Evolutionary conservation across 2,113 vertebrate species (phyloP).

Genomic region (Bolborhynchus lineola): DNA sequence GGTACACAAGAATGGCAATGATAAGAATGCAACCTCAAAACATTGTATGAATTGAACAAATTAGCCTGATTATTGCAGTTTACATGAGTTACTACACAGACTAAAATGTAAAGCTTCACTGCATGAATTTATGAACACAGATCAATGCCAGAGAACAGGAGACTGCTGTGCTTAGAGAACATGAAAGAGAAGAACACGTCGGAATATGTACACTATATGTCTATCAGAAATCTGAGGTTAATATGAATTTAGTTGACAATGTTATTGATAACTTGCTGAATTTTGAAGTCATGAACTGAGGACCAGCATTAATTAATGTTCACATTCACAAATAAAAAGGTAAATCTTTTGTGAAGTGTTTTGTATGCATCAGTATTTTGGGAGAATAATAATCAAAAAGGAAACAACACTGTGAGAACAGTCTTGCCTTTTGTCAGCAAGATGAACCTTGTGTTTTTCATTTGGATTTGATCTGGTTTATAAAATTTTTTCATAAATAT

Average conservation of each 20-base stretch:
- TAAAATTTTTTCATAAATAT: background rate
- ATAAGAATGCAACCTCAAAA: background rate
- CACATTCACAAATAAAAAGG: background rate
- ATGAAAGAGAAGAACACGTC: background rate
- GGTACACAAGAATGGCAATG: fast-evolving
- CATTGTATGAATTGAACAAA: background rate
- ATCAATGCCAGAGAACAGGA: background rate
- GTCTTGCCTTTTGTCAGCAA: background rate
- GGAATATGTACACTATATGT: background rate
- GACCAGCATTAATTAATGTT: background rate
- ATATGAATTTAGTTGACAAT: background rate
- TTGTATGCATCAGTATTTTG: background rate
- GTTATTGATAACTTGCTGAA: background rate
- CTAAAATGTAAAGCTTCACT: background rate
- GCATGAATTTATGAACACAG: background rate
- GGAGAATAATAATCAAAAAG: background rate
- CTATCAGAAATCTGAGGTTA: background rate
- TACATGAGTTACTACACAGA: fast-evolving
- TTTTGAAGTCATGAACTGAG: background rate
- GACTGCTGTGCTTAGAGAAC: background rate
- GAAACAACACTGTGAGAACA: background rate
- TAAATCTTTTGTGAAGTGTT: background rate
- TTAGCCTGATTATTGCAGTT: background rate
- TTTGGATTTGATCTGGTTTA: background rate
- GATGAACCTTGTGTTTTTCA: background rate